Base-by-base conservation (phyloP, 2,888 invertebrate genomes). In the Leptarthrus brevirostris region DNA sequence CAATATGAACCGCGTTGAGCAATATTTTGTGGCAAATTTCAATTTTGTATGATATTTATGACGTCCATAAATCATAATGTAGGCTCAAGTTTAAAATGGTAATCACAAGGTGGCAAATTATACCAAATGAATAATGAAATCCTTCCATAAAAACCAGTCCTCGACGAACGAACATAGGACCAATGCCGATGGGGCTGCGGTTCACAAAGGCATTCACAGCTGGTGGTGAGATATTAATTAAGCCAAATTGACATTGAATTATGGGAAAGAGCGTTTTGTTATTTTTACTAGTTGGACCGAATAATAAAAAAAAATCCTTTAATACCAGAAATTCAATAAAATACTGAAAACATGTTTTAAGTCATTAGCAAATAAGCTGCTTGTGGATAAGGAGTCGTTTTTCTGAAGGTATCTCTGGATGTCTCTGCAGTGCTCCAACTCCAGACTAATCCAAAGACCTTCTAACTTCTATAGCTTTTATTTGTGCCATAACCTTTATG, bases 101-200 rank as follows among this genome's bases (percentile, higher is more conserved):
- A 58, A 58, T 58, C 58, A 58, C 18, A 58, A 58, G 58, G 58
- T 58, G 58, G 58, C 58, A 58, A 58, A 58, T 58, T 58, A 58
- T 58, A n/a, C 36, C 34, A 36, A 58, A 36, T 40, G n/a, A n/a
- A 26, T 58, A 40, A 40, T 58, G 40, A 30, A 58, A 58, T 58
- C 58, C 58, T 36, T 58, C 36, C 22, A 36, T 58, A 58, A 54
- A 54, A 22, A 14, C 26, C 26, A 20, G 36, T 36, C 18, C 36
- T 16, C 16, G 18, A 16, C 6, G 36, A 4, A 6, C 36, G 18
- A 58, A 20, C 36, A 20, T n/a, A 20, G 20, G 10, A 16, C 26
- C 14, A 16, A 14, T 56, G 30, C 14, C 18, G 56, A 14, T 14
- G 26, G 56, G 18, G 2, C 10, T 1, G 40, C 1, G 40, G 40